These are phyloP conservation scores for Brassicogethes aeneus DNA, from an alignment of 2,888 invertebrate species.

Conservation along the genomic window DNA sequence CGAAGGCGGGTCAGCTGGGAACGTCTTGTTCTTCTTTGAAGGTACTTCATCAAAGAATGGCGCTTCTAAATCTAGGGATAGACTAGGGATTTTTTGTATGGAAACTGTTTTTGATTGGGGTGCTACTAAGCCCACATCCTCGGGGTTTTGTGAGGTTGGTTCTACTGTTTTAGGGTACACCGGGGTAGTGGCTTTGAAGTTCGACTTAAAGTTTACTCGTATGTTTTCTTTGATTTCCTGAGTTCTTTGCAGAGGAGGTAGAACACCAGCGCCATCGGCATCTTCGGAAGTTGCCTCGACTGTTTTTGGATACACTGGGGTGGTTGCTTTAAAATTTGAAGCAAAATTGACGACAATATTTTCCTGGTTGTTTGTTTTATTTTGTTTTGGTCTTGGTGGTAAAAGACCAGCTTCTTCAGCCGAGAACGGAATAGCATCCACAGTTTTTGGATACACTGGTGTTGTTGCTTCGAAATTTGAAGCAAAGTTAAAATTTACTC, in stretches of 20 bases:
- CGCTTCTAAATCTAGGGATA: slow-evolving; percentile 11
- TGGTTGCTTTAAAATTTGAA: slow-evolving; percentile 25
- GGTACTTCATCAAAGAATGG: slow-evolving; percentile 6
- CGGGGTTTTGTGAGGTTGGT: slow-evolving; percentile 20
- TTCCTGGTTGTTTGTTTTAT: too few species aligned
- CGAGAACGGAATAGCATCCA: not conserved
- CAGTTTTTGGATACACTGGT: slow-evolving; percentile 25
- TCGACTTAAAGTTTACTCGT: slow-evolving; percentile 20
- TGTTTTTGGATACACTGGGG: slow-evolving; percentile 26
- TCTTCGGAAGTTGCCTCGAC: slow-evolving; percentile 24
- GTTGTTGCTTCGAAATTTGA: slow-evolving; percentile 26
- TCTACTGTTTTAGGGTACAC: slow-evolving; percentile 28
- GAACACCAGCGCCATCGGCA: slow-evolving; percentile 4
- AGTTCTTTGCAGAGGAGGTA: not conserved
- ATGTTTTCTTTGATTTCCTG: not conserved
- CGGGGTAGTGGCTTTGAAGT: slow-evolving; percentile 27
- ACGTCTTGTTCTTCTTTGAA: not conserved
- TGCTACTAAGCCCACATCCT: slow-evolving; percentile 20
- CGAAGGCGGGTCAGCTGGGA: slow-evolving; percentile 15
- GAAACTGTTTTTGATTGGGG: slow-evolving; percentile 14
- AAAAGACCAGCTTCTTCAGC: not conserved
- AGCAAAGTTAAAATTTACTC: slow-evolving; percentile 17
- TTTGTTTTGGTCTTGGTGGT: not conserved
- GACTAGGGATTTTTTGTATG: slow-evolving; percentile 5
- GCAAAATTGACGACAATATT: slow-evolving; percentile 16